These are phyloP conservation scores for Pasiphila rectangulata DNA, from an alignment of 2,888 invertebrate species.

Conservation along the genomic window DNA sequence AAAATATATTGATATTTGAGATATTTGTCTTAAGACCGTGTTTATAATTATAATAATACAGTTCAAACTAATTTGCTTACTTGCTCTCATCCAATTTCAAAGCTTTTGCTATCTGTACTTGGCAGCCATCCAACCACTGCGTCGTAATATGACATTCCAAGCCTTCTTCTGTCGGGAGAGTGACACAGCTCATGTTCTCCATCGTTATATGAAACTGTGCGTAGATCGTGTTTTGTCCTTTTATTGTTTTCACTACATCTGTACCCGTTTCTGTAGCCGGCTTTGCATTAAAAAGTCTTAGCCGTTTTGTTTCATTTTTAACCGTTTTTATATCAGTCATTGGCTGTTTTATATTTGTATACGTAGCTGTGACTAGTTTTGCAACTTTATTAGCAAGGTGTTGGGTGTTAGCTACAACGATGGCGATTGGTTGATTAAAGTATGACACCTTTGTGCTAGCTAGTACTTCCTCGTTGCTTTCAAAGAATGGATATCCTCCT, in stretches of 20 bases:
- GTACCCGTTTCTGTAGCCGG: constrained; percentile 50
- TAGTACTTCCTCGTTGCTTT: constrained; percentile 58
- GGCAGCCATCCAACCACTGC: constrained; percentile 82
- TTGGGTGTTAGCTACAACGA: constrained; percentile 81
- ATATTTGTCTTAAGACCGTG: no score
- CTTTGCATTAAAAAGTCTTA: constrained; percentile 31
- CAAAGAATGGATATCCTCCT: constrained; percentile 29
- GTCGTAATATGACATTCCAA: constrained; percentile 82
- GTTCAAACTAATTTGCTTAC: constrained; percentile 51
- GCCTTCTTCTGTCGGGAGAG: constrained; percentile 85
- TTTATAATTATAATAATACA: background rate
- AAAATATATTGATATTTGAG: no score
- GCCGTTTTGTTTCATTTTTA: constrained; percentile 44
- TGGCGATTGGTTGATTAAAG: constrained; percentile 55
- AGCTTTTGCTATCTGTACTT: constrained; percentile 72
- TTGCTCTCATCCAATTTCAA: constrained; percentile 81
- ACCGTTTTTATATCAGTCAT: constrained; percentile 43
- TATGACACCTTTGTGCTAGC: constrained; percentile 61
- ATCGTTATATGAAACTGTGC: constrained; percentile 87
- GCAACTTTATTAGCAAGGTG: constrained; percentile 78
- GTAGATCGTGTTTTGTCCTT: constrained; percentile 76
- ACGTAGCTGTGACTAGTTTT: constrained; percentile 77
- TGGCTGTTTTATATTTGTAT: constrained; percentile 61
- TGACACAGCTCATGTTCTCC: constrained; percentile 85
- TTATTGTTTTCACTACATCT: constrained; percentile 63